Evolutionary conservation across 1,140 invertebrate species (phyloP), one percentile per base, ranked within the genome.

Genomic region (Leptestheria dahalacensis): DNA sequence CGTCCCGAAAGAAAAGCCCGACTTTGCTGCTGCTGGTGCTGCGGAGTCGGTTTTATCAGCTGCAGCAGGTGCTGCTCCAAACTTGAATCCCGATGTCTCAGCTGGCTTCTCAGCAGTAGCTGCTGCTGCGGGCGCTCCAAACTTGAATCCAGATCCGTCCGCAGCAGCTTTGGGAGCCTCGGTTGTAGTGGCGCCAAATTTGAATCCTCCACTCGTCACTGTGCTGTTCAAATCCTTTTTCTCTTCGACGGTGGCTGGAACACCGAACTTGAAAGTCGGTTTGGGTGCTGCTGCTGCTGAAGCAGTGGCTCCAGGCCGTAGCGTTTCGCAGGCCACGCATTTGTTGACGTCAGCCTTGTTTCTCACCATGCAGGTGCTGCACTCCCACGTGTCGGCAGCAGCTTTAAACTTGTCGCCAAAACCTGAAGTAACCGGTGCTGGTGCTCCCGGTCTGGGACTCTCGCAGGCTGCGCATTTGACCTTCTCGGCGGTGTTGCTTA

Each of bases 381-480:
- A 84, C 60, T 71, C 75, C 82, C 82, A 84, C 60, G 73, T 62
- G 47, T 73, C 73, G 64, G 70, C 64, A 12, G 71, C 68, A 63
- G 73, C 70, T 59, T 76, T 76, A 67, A 75, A 72, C 55, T 68
- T 69, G 33, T 76, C 68, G 10, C 71, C 73, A 66, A 75, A 77
- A 20, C 72, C 71, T 18, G 60, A 18, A 2, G 47, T 21, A 4
- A 29, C 15, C 1, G 55, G n/a, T 28, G 48, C 25, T 12, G 28
- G 63, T 66, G 72, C 70, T 41, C 65, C 70, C 33, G 82, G 80
- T 66, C 80, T 85, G 1, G 77, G 68, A 24, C 75, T 71, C 62
- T 76, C 74, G 69, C 83, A 86, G 10, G 81, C 81, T 3, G 77
- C 71, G 71, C 84, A 87, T 61, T 78, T 82, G 2, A 62, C 63